Conservation (phyloP, 2,888 invertebrate genomes). For the Oconnorella tubifera region DNA sequence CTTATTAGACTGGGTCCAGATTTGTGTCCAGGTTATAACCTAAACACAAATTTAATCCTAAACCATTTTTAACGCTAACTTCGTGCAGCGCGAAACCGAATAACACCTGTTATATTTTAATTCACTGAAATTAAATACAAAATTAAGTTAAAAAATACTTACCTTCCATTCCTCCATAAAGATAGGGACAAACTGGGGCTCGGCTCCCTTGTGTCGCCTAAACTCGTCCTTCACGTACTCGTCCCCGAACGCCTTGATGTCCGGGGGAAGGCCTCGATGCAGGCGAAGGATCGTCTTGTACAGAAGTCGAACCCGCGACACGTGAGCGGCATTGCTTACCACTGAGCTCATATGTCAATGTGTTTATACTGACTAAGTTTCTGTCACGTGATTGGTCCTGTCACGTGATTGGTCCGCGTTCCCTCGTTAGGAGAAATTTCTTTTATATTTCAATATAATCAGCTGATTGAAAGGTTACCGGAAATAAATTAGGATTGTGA, state of each 20-base stretch:
- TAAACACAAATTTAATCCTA: too few relatives aligned
- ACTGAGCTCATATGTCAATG: too few relatives aligned
- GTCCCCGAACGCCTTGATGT: slow-evolving; percentile 70
- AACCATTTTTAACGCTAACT: not conserved
- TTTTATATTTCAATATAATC: too few relatives aligned
- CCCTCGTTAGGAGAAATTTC: too few relatives aligned
- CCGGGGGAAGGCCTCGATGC: slow-evolving; percentile 72
- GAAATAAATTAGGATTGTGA: too few relatives aligned
- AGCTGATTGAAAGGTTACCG: too few relatives aligned
- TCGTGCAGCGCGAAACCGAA: not conserved
- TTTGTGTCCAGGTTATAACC: too few relatives aligned
- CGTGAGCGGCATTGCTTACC: slow-evolving; percentile 56
- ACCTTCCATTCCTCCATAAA: slow-evolving; percentile 87
- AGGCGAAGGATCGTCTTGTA: slow-evolving; percentile 77
- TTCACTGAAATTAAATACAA: not conserved
- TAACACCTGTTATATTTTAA: not conserved
- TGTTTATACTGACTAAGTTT: too few relatives aligned
- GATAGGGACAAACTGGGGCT: slow-evolving; percentile 66
- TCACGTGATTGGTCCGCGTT: too few relatives aligned
- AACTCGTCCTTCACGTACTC: slow-evolving; percentile 80
- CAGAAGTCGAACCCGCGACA: slow-evolving; percentile 66
- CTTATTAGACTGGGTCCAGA: too few relatives aligned
- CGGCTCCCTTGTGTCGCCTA: slow-evolving; percentile 71
- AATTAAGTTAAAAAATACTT: slow-evolving; percentile 31
- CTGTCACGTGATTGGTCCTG: too few relatives aligned